A percentile compares a stretch with the other conserved stretches of the same genome.
Conservation (phyloP, 2,797 vertebrate species). For the Sebastes minor region DNA sequence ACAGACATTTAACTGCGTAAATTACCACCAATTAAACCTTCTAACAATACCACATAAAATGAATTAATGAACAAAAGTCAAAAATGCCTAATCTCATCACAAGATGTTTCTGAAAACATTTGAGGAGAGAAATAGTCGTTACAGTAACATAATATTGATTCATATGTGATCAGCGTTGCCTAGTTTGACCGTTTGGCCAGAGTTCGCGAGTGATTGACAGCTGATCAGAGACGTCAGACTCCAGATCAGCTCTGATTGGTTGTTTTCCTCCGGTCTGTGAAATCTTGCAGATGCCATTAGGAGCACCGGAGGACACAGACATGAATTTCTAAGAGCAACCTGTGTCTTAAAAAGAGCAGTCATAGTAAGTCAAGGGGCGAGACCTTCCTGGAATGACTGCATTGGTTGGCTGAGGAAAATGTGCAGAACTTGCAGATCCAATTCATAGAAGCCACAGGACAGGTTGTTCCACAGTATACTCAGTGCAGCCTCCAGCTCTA, state of each 20-base stretch:
- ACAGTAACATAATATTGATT: too few species aligned
- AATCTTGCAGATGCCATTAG: too few species aligned
- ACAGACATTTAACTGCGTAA: not conserved
- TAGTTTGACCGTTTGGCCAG: too few species aligned
- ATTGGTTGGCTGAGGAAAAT: not conserved
- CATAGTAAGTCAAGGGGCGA: not conserved
- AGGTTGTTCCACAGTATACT: not conserved
- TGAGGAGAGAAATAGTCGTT: too few species aligned
- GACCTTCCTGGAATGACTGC: not conserved
- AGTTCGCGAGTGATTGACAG: too few species aligned
- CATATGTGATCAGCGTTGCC: too few species aligned
- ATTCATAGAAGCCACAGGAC: not conserved
- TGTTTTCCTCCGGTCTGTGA: too few species aligned
- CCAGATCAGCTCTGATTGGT: too few species aligned
- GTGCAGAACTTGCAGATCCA: conserved; percentile 1
- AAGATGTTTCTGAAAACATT: too few species aligned
- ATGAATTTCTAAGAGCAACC: not conserved
- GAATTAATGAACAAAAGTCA: not conserved
- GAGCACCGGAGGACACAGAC: too few species aligned
- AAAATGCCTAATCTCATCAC: not conserved
- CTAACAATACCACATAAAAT: not conserved
- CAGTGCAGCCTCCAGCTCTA: not conserved
- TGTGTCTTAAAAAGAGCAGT: not conserved
- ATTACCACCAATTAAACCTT: not conserved
- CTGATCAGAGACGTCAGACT: too few species aligned